Percentiles rank a stretch among this genome's conserved stretches.
phyloP scores from a whole-genome alignment of 92 coral and sea anemone genomes.

The Bergia puertoricense region DNA sequence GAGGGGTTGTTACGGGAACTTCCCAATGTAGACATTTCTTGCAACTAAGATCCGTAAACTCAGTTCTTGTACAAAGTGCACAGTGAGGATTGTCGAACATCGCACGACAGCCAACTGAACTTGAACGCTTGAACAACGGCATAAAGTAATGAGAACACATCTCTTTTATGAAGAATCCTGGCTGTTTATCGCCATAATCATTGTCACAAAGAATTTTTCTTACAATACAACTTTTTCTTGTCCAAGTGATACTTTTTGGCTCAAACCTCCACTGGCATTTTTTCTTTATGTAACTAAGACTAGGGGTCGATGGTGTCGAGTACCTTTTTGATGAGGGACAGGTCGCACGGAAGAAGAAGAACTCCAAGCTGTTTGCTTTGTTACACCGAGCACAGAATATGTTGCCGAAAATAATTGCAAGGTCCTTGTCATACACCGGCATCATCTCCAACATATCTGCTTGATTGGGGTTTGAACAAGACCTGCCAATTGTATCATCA shows the following conservation, averaged over 20 bases:
- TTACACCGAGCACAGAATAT: conserved; percentile 6
- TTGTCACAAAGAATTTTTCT: neutral
- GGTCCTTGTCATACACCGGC: neutral
- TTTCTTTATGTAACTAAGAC: neutral
- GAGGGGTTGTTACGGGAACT: too few relatives aligned
- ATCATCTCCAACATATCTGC: neutral
- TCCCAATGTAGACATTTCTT: too few relatives aligned
- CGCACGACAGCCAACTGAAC: neutral
- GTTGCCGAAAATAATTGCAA: neutral
- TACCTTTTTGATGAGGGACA: neutral
- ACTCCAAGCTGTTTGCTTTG: neutral
- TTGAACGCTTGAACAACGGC: neutral
- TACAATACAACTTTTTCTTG: neutral
- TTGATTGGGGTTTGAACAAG: neutral
- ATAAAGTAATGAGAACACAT: neutral
- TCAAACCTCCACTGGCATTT: neutral
- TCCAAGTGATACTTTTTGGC: neutral
- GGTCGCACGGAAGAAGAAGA: neutral
- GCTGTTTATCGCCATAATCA: neutral
- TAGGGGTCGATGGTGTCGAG: neutral
- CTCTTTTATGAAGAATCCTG: neutral
- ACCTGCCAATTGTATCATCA: neutral
- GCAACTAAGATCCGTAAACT: too few relatives aligned
- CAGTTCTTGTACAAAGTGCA: neutral
- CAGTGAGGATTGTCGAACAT: neutral